phyloP scores from a whole-genome alignment of 2,113 vertebrate species.

The Glareola pratincola region DNA sequence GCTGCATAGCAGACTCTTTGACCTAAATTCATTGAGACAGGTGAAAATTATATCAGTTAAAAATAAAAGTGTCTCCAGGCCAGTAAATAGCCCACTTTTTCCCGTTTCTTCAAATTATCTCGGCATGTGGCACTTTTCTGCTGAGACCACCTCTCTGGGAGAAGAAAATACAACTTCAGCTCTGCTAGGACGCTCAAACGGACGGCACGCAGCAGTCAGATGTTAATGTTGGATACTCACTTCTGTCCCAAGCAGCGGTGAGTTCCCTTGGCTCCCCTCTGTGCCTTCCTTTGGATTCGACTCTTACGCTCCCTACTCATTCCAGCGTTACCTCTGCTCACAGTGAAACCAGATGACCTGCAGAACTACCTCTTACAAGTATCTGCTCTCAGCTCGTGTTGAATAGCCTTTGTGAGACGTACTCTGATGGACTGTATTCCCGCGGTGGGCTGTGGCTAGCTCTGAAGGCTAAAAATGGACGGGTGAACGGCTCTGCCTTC shows the following conservation, averaged over 20 bases:
- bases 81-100: neutral
- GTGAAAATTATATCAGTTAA: conserved; percentile 17
- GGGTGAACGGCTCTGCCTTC: neutral
- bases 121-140: neutral
- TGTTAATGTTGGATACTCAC: neutral
- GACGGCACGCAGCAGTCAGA: neutral
- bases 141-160: neutral
- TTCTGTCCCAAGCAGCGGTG: neutral
- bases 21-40: conserved; percentile 6
- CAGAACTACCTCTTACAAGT: neutral
- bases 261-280: neutral
- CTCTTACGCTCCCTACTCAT: neutral
- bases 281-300: neutral
- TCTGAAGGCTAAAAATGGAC: neutral
- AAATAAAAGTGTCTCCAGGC: conserved; percentile 9
- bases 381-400: neutral
- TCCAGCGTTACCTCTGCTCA: neutral
- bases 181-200: neutral
- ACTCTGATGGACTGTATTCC: neutral
- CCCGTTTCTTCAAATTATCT: conserved; percentile 4
- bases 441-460: rapidly evolving
- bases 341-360: neutral
- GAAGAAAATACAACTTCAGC: neutral
- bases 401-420: neutral
- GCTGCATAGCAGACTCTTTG: neutral